Percentiles rank a stretch among this genome's conserved stretches.
phyloP scores from a whole-genome alignment of 2,888 invertebrate species.

The Agrochola litura region DNA sequence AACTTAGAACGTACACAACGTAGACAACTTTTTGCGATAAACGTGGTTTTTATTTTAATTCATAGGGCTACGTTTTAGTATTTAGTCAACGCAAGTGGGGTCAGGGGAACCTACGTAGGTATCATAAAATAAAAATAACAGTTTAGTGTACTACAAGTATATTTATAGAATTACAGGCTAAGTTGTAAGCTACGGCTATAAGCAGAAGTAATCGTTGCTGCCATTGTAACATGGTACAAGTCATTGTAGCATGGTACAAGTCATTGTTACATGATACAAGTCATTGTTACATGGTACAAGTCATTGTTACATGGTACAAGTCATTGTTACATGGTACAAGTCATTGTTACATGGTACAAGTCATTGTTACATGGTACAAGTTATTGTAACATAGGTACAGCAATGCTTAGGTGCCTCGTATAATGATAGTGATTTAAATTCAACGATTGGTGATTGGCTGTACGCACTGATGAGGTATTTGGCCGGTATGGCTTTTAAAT shows the following conservation, averaged over 20 bases:
- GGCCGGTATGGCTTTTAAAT: neutral
- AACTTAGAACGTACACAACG: too few species aligned
- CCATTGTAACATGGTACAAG: slow-evolving; percentile 17
- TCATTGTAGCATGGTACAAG: neutral
- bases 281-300: slow-evolving; percentile 23
- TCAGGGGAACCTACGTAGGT: neutral
- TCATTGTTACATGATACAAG: slow-evolving; percentile 20
- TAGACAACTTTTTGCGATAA: too few species aligned
- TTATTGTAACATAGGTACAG: slow-evolving; percentile 29
- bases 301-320: slow-evolving; percentile 20
- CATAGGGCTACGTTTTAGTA: neutral
- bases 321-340: slow-evolving; percentile 18
- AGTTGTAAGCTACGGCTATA: slow-evolving; percentile 58
- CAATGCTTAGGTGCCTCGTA: slow-evolving; percentile 44
- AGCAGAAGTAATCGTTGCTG: slow-evolving; percentile 69
- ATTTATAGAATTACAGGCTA: slow-evolving; percentile 70
- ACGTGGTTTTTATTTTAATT: neutral
- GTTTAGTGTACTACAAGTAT: slow-evolving; percentile 68
- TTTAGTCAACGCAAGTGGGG: neutral
- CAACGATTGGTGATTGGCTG: neutral
- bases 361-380: slow-evolving; percentile 31
- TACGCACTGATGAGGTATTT: neutral
- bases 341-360: slow-evolving; percentile 28
- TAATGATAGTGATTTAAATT: neutral
- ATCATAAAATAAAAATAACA: slow-evolving; percentile 59